Conservation (phyloP, 2,797 vertebrate genomes). For the Pseudopleuronectes americanus region DNA sequence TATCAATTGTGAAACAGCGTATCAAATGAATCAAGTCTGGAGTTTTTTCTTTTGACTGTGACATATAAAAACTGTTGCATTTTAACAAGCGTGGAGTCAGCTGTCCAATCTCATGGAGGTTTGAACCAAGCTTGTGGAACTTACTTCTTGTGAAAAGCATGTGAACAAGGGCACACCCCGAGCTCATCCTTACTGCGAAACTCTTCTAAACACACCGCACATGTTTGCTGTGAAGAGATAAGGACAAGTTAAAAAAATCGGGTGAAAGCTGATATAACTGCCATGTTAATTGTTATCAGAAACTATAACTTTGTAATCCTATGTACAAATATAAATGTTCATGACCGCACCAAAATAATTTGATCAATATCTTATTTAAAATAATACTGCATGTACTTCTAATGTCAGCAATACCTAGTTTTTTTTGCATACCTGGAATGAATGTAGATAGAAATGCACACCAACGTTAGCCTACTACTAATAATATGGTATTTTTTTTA, state of each 20-base stretch:
- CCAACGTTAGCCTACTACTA: no score
- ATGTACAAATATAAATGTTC: background rate
- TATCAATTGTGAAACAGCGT: background rate
- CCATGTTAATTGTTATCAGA: no score
- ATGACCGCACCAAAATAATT: no score
- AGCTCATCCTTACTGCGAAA: conserved; percentile 86
- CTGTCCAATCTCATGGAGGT: background rate
- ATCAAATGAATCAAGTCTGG: background rate
- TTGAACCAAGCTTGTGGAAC: conserved; percentile 15
- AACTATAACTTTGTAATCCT: no score
- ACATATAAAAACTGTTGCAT: background rate
- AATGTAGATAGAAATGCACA: no score
- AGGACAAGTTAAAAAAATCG: background rate
- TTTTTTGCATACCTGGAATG: no score
- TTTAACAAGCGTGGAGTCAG: no score
- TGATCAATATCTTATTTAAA: no score
- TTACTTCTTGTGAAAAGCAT: conserved; percentile 89
- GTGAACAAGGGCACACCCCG: conserved; percentile 86
- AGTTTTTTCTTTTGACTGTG: no score
- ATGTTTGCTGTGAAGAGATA: conserved; percentile 81
- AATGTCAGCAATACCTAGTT: no score
- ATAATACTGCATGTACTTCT: no score
- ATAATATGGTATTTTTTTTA: background rate
- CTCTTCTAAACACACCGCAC: conserved; percentile 87
- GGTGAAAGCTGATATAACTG: background rate